phyloP scores from a whole-genome alignment of 2,797 vertebrate genomes.

The Pseudochromis fuscus region DNA sequence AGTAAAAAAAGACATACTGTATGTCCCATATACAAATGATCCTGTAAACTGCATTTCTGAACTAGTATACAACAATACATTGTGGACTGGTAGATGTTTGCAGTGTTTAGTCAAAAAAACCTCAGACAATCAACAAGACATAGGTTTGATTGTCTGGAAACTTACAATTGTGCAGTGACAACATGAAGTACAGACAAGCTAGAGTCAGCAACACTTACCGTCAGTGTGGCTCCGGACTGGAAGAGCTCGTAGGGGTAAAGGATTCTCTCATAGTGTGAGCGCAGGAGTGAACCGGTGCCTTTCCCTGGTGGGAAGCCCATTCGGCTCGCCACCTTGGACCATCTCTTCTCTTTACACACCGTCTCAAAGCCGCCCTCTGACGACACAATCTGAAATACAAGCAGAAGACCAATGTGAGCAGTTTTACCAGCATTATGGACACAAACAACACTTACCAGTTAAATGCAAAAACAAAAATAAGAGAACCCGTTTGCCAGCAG shows the following conservation, averaged over 20 bases:
- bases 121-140: neutral
- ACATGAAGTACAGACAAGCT: neutral
- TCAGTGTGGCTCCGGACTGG: constrained; percentile 95
- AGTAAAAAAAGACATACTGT: neutral
- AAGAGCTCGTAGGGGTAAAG: constrained; percentile 98
- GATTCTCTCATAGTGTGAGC: constrained; percentile 95
- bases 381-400: constrained; percentile 89
- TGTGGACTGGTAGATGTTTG: too few species aligned
- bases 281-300: constrained; percentile 91
- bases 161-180: neutral
- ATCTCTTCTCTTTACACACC: constrained; percentile 95
- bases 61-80: neutral
- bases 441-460: neutral
- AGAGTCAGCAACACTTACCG: constrained; percentile 76
- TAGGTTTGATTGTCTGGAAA: neutral
- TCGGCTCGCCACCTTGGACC: constrained; percentile 94
- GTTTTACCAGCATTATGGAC: neutral
- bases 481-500: too few species aligned
- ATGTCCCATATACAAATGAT: neutral
- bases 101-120: too few species aligned
- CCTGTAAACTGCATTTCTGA: neutral
- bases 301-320: constrained; percentile 96
- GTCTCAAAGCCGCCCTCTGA: constrained; percentile 96
- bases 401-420: neutral
- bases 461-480: neutral